Conservation (phyloP, 2,888 invertebrate species). For the Helicoverpa assulta region DNA sequence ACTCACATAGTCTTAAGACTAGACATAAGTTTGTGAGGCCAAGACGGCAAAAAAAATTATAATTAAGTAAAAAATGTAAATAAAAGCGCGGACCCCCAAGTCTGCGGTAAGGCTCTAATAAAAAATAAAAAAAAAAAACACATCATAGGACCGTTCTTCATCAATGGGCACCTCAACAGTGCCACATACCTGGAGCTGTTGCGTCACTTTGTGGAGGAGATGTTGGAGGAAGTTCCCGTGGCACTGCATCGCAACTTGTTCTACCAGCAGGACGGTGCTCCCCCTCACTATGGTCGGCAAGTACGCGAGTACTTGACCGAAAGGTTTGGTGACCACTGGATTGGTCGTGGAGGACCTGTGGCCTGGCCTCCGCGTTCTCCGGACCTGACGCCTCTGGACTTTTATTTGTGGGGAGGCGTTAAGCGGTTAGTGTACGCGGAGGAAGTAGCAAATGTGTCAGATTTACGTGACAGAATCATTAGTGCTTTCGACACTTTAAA, state of each 20-base stretch:
- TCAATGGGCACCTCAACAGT: neutral
- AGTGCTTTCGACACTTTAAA: neutral
- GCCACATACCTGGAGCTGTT: neutral
- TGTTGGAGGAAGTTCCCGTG: neutral
- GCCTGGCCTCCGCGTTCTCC: slow-evolving; percentile 11
- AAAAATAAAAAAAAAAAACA: no score
- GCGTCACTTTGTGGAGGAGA: neutral
- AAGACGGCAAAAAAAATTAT: no score
- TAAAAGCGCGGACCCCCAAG: no score
- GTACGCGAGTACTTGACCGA: neutral
- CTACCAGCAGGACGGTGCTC: neutral
- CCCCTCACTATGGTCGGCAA: neutral
- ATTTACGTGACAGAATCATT: neutral
- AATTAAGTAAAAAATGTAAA: no score
- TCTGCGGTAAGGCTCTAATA: no score
- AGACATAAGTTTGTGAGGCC: no score
- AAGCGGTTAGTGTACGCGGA: neutral
- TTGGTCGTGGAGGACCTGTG: slow-evolving; percentile 5
- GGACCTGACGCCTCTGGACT: slow-evolving; percentile 14
- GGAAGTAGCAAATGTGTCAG: neutral
- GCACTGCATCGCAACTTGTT: neutral
- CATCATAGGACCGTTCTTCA: neutral
- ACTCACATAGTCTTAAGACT: no score
- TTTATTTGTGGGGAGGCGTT: slow-evolving; percentile 11
- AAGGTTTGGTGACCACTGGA: neutral